Evolutionary conservation across 2,888 invertebrate species (phyloP), one percentile per base, ranked within the genome.

Genomic region (Tiliacea aurago): DNA sequence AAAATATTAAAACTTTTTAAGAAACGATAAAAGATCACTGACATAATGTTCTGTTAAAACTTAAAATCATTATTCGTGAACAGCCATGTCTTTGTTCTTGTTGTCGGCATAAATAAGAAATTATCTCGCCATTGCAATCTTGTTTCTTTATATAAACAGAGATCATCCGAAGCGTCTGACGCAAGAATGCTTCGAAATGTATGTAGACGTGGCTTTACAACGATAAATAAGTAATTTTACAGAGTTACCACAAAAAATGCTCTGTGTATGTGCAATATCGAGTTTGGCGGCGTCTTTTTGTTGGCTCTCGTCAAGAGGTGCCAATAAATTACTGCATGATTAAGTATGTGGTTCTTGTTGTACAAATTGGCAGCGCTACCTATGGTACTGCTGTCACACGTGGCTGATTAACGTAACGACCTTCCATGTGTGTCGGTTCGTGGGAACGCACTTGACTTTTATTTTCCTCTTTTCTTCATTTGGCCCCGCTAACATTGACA

Each of bases 241-340:
- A 76, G 74, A 77, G 77, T 84, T 81, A 73, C 84, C 84, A 76
- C 78, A 70, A 84, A 83, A 83, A 80, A 71, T 47, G 63, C 61
- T 58, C 55, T 65, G 71, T 66, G 65, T 63, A 58, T 72, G 65
- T 61, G 73, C 74, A 86, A 76, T 73, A 76, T 70, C 76, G 72
- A 56, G 68, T 76, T 61, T 73, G 83, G 84, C 86, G 84, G 87
- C 82, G 63, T 76, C 87, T 90, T 91, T 92, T 90, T 90, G 84
- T 87, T 84, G 80, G 81, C 77, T 78, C 82, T 89, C 83, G 89
- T 90, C 88, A 87, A 86, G 87, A 91, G 85, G 88, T 92, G 91
- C 89, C 92, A 93, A 91, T 93, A 91, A 92, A 91, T 92, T 90
- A 90, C 88, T 88, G 85, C 88, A 86, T 92, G 90, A 92, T 91